Evolutionary conservation across 2,888 invertebrate species (phyloP).

Genomic region (Cephus runcator): DNA sequence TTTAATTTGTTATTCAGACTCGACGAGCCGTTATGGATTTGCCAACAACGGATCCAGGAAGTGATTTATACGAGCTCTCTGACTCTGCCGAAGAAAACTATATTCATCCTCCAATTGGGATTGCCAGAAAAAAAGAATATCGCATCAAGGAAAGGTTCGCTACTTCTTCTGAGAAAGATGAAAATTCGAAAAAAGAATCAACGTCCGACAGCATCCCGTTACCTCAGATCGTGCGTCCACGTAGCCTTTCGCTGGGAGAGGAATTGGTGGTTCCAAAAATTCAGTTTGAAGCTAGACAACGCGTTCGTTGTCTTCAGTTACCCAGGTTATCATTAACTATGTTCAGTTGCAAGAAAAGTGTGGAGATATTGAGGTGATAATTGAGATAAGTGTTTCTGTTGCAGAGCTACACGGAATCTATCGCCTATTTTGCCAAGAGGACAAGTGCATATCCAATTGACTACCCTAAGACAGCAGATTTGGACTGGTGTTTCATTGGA

Average conservation of each 20-base stretch:
- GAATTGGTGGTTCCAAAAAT: constrained; percentile 31
- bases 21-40: constrained; percentile 67
- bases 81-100: constrained; percentile 72
- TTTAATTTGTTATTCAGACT: constrained; percentile 29
- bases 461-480: constrained; percentile 76
- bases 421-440: constrained; percentile 44
- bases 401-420: constrained; percentile 46
- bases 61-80: constrained; percentile 67
- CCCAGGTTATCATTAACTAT: constrained; percentile 34
- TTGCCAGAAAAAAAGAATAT: constrained; percentile 25
- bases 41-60: constrained; percentile 76
- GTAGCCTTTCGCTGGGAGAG: constrained; percentile 52
- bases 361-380: background rate
- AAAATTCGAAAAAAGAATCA: constrained; percentile 23
- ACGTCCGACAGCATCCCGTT: constrained; percentile 32
- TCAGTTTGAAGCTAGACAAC: constrained; percentile 32
- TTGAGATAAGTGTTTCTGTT: background rate
- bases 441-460: constrained; percentile 75
- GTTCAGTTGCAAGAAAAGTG: background rate
- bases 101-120: constrained; percentile 25
- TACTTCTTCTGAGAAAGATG: constrained; percentile 25
- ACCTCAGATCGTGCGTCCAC: constrained; percentile 47
- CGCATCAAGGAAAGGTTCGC: constrained; percentile 15
- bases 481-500: constrained; percentile 75
- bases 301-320: constrained; percentile 42